Evolutionary conservation across 2,797 vertebrate species (phyloP).

Genomic region (Gallirallus australis): DNA sequence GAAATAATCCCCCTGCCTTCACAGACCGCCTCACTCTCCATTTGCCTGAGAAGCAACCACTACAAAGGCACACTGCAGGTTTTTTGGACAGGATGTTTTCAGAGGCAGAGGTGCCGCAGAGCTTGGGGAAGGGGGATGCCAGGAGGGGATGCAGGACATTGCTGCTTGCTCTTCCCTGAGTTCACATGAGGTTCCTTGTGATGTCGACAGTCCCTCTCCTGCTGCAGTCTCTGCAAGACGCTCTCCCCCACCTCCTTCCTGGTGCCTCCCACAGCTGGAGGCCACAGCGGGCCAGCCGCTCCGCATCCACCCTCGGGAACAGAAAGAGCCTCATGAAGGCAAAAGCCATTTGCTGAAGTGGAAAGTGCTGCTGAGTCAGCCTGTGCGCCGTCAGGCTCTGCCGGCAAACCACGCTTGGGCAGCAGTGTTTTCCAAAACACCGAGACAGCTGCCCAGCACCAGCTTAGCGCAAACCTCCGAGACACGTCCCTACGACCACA

Average conservation of each 20-base stretch:
- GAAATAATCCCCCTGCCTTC: background rate
- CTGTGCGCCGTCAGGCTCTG: background rate
- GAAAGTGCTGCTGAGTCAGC: background rate
- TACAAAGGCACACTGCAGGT: no score
- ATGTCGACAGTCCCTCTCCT: background rate
- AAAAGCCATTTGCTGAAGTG: background rate
- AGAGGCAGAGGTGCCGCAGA: no score
- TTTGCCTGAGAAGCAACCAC: no score
- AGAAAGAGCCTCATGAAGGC: background rate
- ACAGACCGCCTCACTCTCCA: background rate
- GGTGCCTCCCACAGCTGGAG: background rate
- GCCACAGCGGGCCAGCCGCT: rapidly evolving
- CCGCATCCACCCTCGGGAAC: rapidly evolving
- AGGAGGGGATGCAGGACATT: no score
- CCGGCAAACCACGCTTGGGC: background rate
- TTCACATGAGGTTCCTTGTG: rapidly evolving
- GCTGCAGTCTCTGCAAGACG: background rate
- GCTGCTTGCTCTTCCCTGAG: background rate
- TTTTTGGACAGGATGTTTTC: no score
- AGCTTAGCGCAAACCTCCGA: background rate
- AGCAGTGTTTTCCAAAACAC: background rate
- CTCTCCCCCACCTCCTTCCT: background rate
- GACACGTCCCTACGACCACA: rapidly evolving
- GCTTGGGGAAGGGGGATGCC: no score
- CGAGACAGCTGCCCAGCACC: rapidly evolving